A percentile compares a stretch with the other conserved stretches of the same genome.
Conservation (phyloP, 2,888 invertebrate species). For the Rhyacophila evoluta region DNA sequence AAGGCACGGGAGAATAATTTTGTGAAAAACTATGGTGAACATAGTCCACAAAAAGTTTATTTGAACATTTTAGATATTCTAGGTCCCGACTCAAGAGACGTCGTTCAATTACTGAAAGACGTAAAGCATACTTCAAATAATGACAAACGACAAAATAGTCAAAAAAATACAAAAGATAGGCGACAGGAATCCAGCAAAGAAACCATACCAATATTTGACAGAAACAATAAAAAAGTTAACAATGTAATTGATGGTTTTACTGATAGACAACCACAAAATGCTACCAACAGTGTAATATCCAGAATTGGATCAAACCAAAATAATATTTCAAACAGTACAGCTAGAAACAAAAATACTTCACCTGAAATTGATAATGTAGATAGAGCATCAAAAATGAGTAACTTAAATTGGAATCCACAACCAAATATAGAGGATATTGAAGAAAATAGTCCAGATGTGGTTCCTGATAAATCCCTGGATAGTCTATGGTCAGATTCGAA, state of each 20-base stretch:
- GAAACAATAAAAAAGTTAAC: constrained; percentile 25
- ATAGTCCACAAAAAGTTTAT: constrained; percentile 49
- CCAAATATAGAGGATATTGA: constrained; percentile 12
- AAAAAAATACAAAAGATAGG: not conserved
- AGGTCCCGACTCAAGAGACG: constrained; percentile 52
- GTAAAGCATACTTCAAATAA: constrained; percentile 41
- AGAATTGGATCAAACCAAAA: not conserved
- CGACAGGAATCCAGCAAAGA: constrained; percentile 17
- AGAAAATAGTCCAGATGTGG: constrained; percentile 29
- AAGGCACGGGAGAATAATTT: constrained; percentile 44
- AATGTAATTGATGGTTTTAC: not conserved
- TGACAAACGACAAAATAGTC: constrained; percentile 27
- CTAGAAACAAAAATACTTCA: not conserved
- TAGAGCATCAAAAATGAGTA: constrained; percentile 1
- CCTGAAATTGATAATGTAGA: not conserved
- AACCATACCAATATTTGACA: constrained; percentile 45
- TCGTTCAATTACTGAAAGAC: constrained; percentile 51
- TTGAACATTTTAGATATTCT: constrained; percentile 53
- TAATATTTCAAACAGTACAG: not conserved
- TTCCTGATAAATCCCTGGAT: constrained; percentile 36
- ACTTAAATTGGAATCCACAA: constrained; percentile 39
- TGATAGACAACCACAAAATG: not conserved
- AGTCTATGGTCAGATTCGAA: constrained; percentile 46
- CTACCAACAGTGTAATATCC: not conserved
- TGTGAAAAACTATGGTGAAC: constrained; percentile 37